Conservation (phyloP, 2,113 vertebrate genomes). For the Triplophysa siluroides region DNA sequence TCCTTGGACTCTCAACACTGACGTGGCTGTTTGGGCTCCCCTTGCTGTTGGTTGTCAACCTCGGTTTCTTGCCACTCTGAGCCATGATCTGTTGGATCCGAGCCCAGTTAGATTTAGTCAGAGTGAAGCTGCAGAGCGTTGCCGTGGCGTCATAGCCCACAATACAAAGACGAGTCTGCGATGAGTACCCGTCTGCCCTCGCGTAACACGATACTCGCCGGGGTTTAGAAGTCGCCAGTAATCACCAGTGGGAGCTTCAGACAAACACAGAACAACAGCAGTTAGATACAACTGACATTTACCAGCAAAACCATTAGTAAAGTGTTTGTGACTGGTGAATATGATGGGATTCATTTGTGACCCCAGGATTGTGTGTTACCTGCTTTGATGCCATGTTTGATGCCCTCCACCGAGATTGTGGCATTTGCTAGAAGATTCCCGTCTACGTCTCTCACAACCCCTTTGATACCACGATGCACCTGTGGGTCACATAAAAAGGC, state of each 20-base stretch:
- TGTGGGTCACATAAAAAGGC: slow-evolving; percentile 52
- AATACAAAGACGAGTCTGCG: slow-evolving; percentile 77
- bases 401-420: slow-evolving; percentile 89
- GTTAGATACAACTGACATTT: background rate
- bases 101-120: slow-evolving; percentile 87
- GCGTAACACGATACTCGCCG: slow-evolving; percentile 90
- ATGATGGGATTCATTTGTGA: no score
- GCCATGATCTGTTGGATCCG: slow-evolving; percentile 93
- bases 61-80: slow-evolving; percentile 45
- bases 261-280: slow-evolving; percentile 29
- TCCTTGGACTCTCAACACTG: background rate
- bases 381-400: slow-evolving; percentile 91
- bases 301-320: background rate
- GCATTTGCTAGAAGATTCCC: slow-evolving; percentile 89
- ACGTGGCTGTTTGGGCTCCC: background rate
- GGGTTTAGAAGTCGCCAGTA: slow-evolving; percentile 97
- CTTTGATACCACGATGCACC: slow-evolving; percentile 97
- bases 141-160: slow-evolving; percentile 94
- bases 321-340: no score
- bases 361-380: slow-evolving; percentile 67
- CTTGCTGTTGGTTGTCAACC: slow-evolving; percentile 21
- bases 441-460: slow-evolving; percentile 84
- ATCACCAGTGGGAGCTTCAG: slow-evolving; percentile 78
- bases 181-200: slow-evolving; percentile 82
- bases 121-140: slow-evolving; percentile 85